Evolutionary conservation across 2,888 invertebrate genomes (phyloP), one percentile per base, ranked within the genome.

Genomic region (Notodonta dromedarius): DNA sequence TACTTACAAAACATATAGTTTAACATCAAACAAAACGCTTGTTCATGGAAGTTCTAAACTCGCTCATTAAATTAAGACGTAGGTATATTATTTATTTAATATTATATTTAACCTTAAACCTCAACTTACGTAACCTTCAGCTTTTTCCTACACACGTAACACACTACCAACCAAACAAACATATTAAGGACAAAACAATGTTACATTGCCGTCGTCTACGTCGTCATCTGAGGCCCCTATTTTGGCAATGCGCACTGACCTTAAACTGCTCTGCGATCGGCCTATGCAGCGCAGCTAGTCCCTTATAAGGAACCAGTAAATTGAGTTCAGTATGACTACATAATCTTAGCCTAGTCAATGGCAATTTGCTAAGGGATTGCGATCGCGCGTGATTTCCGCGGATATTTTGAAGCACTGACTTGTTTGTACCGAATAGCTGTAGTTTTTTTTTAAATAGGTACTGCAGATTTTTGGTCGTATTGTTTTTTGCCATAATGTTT

Each of bases 191-290:
- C 55, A 35, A 13, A 56, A 14, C 57, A n/a, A 51, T 57, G 60
- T 35, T 59, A 56, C 51, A 7, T 42, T 58, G 59, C 56, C 65
- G 62, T 58, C 59, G 61, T 60, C 63, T 56, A 59, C 65, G 16
- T 58, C 57, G 69, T 63, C 63, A 62, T 55, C 61, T 57, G 24
- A 59, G 57, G 57, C 51, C 42, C 78, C 73, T 65, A 73, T 66
- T 78, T 78, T 61, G 73, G 72, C 39, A 53, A 35, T 51, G 58
- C 59, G 67, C 72, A 71, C 62, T 78, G 78, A 76, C 78, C 78
- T 78, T 74, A 67, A 58, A 58, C 48, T 54, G 62, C 13, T 13
- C 32, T 48, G 24, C 39, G n/a, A 53, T 42, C 62, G 63, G 70
- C 70, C 66, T 73, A 69, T 14, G n/a, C n/a, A 46, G 67, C 72